phyloP scores from a whole-genome alignment of 1,140 invertebrate genomes.

The Drosophila parvula region DNA sequence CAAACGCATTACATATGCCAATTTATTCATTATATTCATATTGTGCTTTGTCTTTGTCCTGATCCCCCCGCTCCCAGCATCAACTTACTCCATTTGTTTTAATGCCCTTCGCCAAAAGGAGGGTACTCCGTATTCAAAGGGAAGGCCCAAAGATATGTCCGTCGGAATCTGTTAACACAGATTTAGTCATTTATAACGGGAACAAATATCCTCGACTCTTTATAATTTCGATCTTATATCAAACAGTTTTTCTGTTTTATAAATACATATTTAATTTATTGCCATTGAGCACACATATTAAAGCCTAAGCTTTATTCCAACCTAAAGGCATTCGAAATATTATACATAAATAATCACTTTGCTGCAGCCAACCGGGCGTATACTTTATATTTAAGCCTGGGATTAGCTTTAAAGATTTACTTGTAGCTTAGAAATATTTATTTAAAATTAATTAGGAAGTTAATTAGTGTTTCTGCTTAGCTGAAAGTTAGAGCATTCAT shows the following conservation, averaged over 20 bases:
- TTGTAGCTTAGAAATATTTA: background rate
- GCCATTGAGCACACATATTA: too few relatives aligned
- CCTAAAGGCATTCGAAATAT: background rate
- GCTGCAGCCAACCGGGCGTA: background rate
- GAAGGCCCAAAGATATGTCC: background rate
- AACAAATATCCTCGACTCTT: too few relatives aligned
- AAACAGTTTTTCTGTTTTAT: too few relatives aligned
- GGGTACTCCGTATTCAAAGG: background rate
- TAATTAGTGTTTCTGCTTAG: background rate
- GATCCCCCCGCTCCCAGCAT: conserved; percentile 1
- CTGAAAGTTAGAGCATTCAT: conserved; percentile 3
- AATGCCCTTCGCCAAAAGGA: conserved; percentile 14
- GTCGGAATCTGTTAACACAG: background rate
- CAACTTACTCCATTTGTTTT: conserved; percentile 68
- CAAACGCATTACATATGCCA: conserved; percentile 79
- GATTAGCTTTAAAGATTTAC: background rate
- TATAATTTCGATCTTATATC: too few relatives aligned
- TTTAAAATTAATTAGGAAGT: too few relatives aligned
- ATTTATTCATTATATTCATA: conserved; percentile 82
- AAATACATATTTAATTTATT: too few relatives aligned
- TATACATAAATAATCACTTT: background rate
- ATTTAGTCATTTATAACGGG: background rate
- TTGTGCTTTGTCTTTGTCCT: conserved; percentile 52
- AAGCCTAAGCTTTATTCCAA: background rate
- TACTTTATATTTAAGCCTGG: background rate